phyloP scores from a whole-genome alignment of 2,888 invertebrate species.

The Rosalia funebris region DNA sequence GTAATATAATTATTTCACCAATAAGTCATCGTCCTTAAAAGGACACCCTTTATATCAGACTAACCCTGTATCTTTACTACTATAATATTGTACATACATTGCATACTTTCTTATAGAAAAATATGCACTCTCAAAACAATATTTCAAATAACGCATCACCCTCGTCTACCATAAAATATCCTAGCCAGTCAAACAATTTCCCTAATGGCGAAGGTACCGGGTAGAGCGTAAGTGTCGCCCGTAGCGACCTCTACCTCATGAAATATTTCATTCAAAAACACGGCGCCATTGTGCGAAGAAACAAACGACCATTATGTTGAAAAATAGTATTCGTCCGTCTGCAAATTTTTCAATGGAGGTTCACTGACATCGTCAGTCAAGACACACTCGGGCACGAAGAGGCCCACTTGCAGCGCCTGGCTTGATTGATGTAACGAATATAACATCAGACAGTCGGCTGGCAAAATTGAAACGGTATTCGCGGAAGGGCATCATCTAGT shows the following conservation, averaged over 20 bases:
- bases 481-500: constrained; percentile 1
- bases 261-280: background rate
- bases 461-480: constrained; percentile 8
- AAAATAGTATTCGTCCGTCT: constrained; percentile 7
- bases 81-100: too few relatives aligned
- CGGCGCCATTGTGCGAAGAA: background rate
- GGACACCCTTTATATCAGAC: too few relatives aligned
- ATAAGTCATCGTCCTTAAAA: too few relatives aligned
- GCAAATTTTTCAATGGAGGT: constrained; percentile 18
- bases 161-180: too few relatives aligned
- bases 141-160: too few relatives aligned
- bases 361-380: constrained; percentile 12
- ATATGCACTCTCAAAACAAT: too few relatives aligned
- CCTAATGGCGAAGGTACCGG: background rate
- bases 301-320: background rate
- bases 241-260: background rate
- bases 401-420: background rate
- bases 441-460: constrained; percentile 19
- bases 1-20: too few relatives aligned
- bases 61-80: too few relatives aligned
- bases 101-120: too few relatives aligned
- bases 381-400: background rate
- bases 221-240: background rate
- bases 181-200: too few relatives aligned
- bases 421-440: constrained; percentile 31